phyloP scores from a whole-genome alignment of 2,888 invertebrate species.

The Drosophila colorata region DNA sequence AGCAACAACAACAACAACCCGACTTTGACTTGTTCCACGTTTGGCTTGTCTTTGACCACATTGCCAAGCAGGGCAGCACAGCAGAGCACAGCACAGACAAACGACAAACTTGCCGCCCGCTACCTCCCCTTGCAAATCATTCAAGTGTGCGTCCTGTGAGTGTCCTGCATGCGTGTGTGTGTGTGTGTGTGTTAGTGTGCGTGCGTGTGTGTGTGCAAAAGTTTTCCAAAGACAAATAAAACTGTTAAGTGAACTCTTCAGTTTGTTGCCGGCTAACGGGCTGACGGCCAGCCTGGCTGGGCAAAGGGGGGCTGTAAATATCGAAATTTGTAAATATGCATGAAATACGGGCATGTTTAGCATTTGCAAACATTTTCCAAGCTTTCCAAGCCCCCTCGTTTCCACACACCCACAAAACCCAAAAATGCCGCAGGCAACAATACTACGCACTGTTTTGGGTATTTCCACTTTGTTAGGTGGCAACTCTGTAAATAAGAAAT shows the following conservation, averaged over 20 bases:
- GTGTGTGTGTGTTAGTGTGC: constrained; percentile 11
- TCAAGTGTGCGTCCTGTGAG: constrained; percentile 55
- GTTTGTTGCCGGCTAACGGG: constrained; percentile 55
- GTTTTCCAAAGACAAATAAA: constrained; percentile 80
- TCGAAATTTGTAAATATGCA: constrained; percentile 80
- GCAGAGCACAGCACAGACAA: constrained; percentile 12
- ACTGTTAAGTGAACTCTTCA: constrained; percentile 79
- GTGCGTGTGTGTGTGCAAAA: constrained; percentile 43
- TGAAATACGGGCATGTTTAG: constrained; percentile 79
- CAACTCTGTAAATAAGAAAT: background rate
- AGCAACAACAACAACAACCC: constrained; percentile 17
- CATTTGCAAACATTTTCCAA: constrained; percentile 72
- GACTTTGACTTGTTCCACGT: constrained; percentile 66
- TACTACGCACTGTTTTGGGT: constrained; percentile 2
- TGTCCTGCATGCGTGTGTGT: constrained; percentile 26
- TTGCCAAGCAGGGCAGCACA: constrained; percentile 29
- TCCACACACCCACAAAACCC: background rate
- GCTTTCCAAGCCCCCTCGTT: constrained; percentile 5
- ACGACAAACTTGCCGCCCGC: constrained; percentile 2
- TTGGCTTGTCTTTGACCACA: constrained; percentile 72
- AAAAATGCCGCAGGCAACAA: constrained; percentile 4
- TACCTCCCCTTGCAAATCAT: constrained; percentile 54
- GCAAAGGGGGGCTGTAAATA: constrained; percentile 67
- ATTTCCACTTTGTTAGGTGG: constrained; percentile 13
- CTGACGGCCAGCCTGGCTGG: constrained; percentile 22